phyloP scores from a whole-genome alignment of 2,888 invertebrate genomes.

The Platypus cylindrus region DNA sequence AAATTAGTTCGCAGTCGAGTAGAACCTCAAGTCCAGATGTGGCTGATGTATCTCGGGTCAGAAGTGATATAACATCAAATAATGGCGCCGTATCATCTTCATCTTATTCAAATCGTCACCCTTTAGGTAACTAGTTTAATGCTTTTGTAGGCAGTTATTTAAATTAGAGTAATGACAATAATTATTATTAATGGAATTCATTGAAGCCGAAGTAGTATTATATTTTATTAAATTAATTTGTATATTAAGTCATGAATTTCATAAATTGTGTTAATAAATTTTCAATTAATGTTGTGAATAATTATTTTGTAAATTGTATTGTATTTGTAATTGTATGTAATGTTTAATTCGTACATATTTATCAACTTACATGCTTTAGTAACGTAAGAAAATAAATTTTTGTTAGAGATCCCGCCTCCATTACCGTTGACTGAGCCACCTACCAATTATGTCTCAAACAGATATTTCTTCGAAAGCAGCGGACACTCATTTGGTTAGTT shows the following conservation, averaged over 20 bases:
- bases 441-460: conserved; percentile 27
- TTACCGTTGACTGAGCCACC: conserved; percentile 46
- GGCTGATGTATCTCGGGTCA: conserved; percentile 28
- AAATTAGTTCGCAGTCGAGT: conserved; percentile 41
- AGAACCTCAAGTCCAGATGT: conserved; percentile 43
- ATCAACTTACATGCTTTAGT: too few relatives aligned
- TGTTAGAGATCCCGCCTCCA: conserved; percentile 36
- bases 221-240: too few relatives aligned
- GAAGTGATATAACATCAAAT: conserved; percentile 29
- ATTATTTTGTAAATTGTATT: too few relatives aligned
- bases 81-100: conserved; percentile 27
- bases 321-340: too few relatives aligned
- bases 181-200: too few relatives aligned
- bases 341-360: too few relatives aligned
- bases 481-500: conserved; percentile 33
- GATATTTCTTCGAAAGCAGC: conserved; percentile 29
- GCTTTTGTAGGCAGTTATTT: background rate
- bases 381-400: background rate
- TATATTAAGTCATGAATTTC: too few relatives aligned
- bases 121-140: conserved; percentile 31
- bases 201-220: too few relatives aligned
- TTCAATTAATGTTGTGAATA: too few relatives aligned
- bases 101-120: conserved; percentile 24
- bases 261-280: too few relatives aligned
- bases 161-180: too few relatives aligned